A percentile compares a stretch with the other conserved stretches of the same genome.
phyloP scores from a whole-genome alignment of 2,113 vertebrate genomes.

The Pipra filicauda region DNA sequence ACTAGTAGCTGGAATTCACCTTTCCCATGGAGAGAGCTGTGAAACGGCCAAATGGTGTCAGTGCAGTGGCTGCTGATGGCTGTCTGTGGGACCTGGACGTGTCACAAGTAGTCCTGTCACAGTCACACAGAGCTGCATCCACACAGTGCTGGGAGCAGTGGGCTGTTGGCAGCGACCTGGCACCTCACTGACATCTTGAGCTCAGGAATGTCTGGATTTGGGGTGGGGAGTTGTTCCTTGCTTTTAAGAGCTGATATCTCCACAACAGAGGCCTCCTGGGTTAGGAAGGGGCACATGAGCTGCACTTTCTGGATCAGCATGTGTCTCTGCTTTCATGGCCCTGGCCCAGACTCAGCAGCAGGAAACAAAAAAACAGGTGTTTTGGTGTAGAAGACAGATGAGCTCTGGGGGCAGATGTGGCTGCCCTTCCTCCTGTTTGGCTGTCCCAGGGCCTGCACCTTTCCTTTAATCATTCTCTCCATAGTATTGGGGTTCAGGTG shows the following conservation, averaged over 20 bases:
- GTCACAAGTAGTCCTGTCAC: background rate
- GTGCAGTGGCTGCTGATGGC: background rate
- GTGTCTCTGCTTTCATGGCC: background rate
- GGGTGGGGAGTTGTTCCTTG: background rate
- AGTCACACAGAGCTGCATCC: background rate
- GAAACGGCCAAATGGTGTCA: background rate
- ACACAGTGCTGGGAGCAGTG: background rate
- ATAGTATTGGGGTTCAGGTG: no score
- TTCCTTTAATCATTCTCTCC: background rate
- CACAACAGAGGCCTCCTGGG: background rate
- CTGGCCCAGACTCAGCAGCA: background rate
- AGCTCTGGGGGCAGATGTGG: background rate
- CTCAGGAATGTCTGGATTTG: background rate
- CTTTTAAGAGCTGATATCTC: background rate
- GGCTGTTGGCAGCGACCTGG: background rate
- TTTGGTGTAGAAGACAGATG: background rate
- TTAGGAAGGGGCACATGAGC: background rate
- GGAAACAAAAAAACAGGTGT: background rate
- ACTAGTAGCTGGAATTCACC: background rate
- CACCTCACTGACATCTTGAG: background rate
- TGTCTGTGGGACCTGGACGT: background rate
- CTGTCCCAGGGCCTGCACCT: background rate
- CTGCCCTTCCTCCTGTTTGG: background rate
- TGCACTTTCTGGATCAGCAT: background rate
- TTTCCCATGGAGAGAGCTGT: background rate